Evolutionary conservation across 2,113 vertebrate species (phyloP), one percentile per base, ranked within the genome.

Genomic region (Tyrannus savana): DNA sequence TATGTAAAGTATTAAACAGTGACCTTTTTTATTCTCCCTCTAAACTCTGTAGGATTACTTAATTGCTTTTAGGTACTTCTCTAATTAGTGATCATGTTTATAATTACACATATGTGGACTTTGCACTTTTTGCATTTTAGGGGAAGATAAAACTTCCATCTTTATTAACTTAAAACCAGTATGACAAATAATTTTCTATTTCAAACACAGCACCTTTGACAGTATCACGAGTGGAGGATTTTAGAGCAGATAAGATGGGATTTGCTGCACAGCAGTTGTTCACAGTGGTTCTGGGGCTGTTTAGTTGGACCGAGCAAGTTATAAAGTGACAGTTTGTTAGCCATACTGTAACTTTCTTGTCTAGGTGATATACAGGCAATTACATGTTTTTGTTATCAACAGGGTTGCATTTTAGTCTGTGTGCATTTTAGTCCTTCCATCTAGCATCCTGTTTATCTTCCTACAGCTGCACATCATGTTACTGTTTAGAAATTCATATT

Each of bases 401-500:
- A 49, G 21, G 21, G 3, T 17, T 93, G 39, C 13, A 21, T 66
- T 80, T 91, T 86, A 75, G 30, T 80, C 46, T 31, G 16, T 55
- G 37, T 17, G 1, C 75, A 16, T 33, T 49, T 49, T 49, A 46
- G 56, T 47, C 68, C 68, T 90, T 84, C 14, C 0, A 3, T 84
- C 56, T 44, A 33, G 33, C 84, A 87, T 96, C 91, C 93, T 95
- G 91, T 95, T 95, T 95, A 47, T 89, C 72, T 84, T 95, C 64
- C 63, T 56, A 35, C 83, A 96, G 83, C 72, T 78, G 86, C 52
- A 59, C 12, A 59, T 86, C 15, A 12, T 88, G 35, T 66, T 77
- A 59, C 11, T 63, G 11, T 52, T 81, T 31, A 80, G 28, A 87
- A 84, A 31, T 53, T 78, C 7, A 3, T 62, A 60, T 60, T 75